Base-by-base conservation (phyloP, 2,888 invertebrate species). In the Ethmia dodecea region DNA sequence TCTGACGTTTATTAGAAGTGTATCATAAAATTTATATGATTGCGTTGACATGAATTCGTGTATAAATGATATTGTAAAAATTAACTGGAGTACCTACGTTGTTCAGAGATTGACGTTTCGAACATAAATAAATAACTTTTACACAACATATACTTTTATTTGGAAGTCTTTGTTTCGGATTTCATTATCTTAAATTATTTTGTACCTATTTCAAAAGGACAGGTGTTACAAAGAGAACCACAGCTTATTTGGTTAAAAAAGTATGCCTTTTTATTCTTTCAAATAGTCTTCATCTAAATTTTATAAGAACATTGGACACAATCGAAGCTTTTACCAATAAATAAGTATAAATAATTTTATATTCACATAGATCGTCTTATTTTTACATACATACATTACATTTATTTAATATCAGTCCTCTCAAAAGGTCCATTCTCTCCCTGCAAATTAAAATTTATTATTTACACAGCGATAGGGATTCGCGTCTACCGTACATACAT, bases 221-320 rank as follows among this genome's bases (percentile, higher is more conserved):
- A 22, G 22, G 22, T n/a, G 8, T 20, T 22, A 22, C n/a, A 22
- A 22, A 22, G 37, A 52, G 75, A 75, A 79, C 69, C 52, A 62
- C 70, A 69, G 49, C 43, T 65, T 70, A 57, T 81, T 86, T 86
- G 84, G 84, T 84, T 86, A 84, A 86, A 86, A 86, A 86, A 86
- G 83, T 86, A 86, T 84, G 84, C 84, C 79, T 81, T 86, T 84
- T 86, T 80, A 81, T 81, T 86, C 78, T 77, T 81, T 86, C 83
- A 84, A 84, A 86, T 86, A 84, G 80, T 84, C 78, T 84, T 86
- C 84, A 86, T 86, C 84, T 86, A 86, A 83, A 78, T 83, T 79
- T 81, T 86, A 86, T 86, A 84, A 86, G 84, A 86, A 86, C 86
- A 84, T 86, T 86, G 86, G 86, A 86, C 86, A 86, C 84, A 75